These are phyloP conservation scores for Melanerpes formicivorus DNA, from an alignment of 2,113 vertebrate genomes.

Conservation along the genomic window DNA sequence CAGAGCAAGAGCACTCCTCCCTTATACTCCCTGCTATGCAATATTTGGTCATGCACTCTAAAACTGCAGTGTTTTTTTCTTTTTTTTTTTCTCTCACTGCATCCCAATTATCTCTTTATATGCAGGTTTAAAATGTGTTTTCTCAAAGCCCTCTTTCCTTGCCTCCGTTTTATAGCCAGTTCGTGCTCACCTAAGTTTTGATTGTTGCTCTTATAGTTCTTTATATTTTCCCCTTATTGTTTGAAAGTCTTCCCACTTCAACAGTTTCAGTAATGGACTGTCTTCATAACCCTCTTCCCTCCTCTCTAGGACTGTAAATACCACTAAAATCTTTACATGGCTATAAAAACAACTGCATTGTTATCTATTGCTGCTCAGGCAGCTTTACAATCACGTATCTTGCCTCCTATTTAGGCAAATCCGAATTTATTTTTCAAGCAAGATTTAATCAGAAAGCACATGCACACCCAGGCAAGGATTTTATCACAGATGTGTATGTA, in stretches of 20 bases:
- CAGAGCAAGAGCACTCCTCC: not conserved
- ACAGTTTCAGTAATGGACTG: not conserved
- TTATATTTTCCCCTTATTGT: not conserved
- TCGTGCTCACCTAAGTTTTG: not conserved
- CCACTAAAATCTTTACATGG: not conserved
- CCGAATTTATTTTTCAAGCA: slow-evolving; percentile 5
- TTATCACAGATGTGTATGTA: not conserved
- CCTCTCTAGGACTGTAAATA: not conserved
- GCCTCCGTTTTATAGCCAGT: not conserved
- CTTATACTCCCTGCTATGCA: not conserved
- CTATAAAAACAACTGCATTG: not conserved
- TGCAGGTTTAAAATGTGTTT: not conserved
- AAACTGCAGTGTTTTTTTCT: not conserved
- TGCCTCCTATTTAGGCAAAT: not conserved
- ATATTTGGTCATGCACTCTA: not conserved
- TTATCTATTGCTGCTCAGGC: not conserved
- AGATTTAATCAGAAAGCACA: not conserved
- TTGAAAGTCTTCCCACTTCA: not conserved
- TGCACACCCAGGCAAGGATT: not conserved
- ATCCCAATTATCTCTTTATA: not conserved
- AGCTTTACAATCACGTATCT: not conserved
- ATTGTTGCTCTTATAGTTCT: not conserved
- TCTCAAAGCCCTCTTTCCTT: not conserved
- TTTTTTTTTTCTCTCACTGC: not conserved
- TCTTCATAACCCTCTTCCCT: not conserved